These are phyloP conservation scores for Malurus elegans DNA, from an alignment of 2,113 vertebrate genomes.

Conservation along the genomic window DNA sequence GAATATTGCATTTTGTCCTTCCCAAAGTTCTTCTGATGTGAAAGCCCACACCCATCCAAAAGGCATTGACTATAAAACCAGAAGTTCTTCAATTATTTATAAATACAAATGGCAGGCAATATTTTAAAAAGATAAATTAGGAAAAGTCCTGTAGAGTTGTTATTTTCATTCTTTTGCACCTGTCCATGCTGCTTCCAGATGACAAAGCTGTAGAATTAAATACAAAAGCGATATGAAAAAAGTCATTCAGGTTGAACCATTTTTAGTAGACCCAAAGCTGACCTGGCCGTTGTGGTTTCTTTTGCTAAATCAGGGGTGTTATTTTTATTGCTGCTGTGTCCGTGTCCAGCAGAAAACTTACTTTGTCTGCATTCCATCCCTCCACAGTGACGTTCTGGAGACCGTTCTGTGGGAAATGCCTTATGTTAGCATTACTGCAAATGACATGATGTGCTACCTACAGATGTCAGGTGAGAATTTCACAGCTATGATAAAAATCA, in stretches of 20 bases:
- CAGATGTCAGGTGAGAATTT: constrained; percentile 35
- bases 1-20: not conserved
- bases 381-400: not conserved
- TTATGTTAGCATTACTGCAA: not conserved
- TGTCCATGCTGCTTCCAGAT: not conserved
- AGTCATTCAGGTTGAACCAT: not conserved
- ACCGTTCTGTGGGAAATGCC: not conserved
- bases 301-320: not conserved
- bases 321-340: not conserved
- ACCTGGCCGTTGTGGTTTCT: not conserved
- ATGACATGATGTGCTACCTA: not conserved
- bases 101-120: not conserved
- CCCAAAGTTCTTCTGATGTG: not conserved
- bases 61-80: not conserved
- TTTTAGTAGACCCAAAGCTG: not conserved
- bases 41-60: not conserved
- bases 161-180: not conserved
- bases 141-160: not conserved
- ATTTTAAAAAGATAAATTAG: not conserved
- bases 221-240: not conserved
- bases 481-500: constrained; percentile 9
- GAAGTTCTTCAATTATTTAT: not conserved
- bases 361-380: fast-evolving
- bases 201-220: not conserved
- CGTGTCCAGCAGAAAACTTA: not conserved